Percentiles rank a stretch among this genome's conserved stretches.
phyloP scores from a whole-genome alignment of 2,888 invertebrate species.

The Thymelicus sylvestris region DNA sequence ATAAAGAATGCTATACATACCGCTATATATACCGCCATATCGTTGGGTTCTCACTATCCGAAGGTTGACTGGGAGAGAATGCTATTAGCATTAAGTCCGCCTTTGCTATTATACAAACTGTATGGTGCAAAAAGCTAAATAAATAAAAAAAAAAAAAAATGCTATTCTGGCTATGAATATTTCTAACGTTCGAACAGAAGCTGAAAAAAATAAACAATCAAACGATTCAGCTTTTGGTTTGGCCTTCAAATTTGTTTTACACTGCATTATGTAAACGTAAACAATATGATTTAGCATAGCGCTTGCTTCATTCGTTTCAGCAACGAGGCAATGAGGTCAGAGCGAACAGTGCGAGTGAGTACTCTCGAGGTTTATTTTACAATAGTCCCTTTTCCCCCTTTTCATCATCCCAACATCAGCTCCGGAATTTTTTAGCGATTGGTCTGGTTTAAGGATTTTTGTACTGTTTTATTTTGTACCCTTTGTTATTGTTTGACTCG shows the following conservation, averaged over 20 bases:
- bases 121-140: too few species aligned
- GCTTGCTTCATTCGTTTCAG: slow-evolving; percentile 35
- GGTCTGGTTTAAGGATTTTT: neutral
- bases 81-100: too few species aligned
- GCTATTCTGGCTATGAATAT: neutral
- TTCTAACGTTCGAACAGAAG: slow-evolving; percentile 1
- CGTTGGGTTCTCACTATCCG: too few species aligned
- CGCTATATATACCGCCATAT: too few species aligned
- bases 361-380: slow-evolving; percentile 33
- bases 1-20: neutral
- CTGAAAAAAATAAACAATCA: slow-evolving; percentile 17
- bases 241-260: slow-evolving; percentile 36
- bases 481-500: neutral
- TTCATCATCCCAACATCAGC: slow-evolving; percentile 21
- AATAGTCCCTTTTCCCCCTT: slow-evolving; percentile 20
- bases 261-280: slow-evolving; percentile 35
- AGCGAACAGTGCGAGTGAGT: slow-evolving; percentile 30
- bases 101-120: too few species aligned
- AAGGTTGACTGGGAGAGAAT: too few species aligned
- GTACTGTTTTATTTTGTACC: neutral
- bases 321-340: slow-evolving; percentile 33
- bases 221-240: slow-evolving; percentile 20
- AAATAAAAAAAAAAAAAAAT: too few species aligned
- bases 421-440: slow-evolving; percentile 21
- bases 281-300: slow-evolving; percentile 35